These are phyloP conservation scores for Morelia viridis DNA, from an alignment of 2,797 vertebrate genomes.

Conservation along the genomic window DNA sequence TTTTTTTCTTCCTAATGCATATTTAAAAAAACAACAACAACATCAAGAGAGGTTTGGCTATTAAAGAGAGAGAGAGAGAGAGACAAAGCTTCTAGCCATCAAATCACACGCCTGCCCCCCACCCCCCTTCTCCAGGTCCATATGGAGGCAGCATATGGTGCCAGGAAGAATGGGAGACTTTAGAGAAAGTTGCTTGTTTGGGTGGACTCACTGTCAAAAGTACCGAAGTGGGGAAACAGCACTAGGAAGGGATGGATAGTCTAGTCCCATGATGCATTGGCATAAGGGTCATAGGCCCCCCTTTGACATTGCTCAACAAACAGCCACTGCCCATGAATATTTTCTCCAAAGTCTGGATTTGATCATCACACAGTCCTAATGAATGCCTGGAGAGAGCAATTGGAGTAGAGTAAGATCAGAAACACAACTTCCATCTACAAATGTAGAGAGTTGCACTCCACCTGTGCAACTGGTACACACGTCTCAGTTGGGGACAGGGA, in stretches of 20 bases:
- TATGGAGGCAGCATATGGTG: slow-evolving; percentile 32
- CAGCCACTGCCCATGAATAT: neutral
- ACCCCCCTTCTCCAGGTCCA: neutral
- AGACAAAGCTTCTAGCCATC: slow-evolving; percentile 5
- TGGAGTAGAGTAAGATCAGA: neutral
- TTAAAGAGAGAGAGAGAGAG: neutral
- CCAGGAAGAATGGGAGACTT: neutral
- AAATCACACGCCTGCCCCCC: neutral
- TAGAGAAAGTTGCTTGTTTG: neutral
- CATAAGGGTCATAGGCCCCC: neutral
- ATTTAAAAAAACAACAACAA: slow-evolving; percentile 21
- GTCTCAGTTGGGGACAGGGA: neutral
- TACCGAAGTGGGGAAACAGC: neutral
- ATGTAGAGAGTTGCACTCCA: neutral
- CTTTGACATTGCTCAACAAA: neutral
- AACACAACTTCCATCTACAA: neutral
- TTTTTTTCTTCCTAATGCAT: neutral
- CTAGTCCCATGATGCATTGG: neutral
- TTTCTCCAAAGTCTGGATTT: neutral
- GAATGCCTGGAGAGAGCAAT: neutral
- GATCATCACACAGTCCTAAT: neutral
- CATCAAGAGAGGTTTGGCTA: slow-evolving; percentile 30
- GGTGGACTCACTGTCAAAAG: neutral
- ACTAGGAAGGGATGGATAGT: neutral
- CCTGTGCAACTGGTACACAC: too few relatives aligned